Conservation (phyloP, 1,140 invertebrate species). For the Colletes latitarsis region DNA sequence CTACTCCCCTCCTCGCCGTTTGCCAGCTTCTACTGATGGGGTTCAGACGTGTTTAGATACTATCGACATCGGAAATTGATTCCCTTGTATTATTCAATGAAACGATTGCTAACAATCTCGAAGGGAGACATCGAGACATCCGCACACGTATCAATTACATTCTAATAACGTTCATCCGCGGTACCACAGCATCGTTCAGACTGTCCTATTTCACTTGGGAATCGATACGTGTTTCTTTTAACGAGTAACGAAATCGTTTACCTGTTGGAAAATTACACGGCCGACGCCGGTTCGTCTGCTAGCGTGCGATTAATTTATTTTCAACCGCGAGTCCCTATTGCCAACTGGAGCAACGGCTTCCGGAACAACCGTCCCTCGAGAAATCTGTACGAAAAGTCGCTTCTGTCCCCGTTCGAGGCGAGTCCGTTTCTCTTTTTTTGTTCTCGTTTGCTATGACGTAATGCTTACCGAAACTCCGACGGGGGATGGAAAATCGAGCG, state of each 20-base stretch:
- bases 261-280: slow-evolving; percentile 50
- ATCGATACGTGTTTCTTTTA: too few relatives aligned
- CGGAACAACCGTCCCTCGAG: slow-evolving; percentile 27
- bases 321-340: slow-evolving; percentile 27
- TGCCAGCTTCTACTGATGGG: too few relatives aligned
- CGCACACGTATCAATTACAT: too few relatives aligned
- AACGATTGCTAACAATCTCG: too few relatives aligned
- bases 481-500: background rate
- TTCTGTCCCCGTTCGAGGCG: background rate
- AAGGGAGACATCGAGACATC: too few relatives aligned
- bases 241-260: background rate
- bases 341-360: background rate
- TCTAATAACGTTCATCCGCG: too few relatives aligned
- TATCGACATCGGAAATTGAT: background rate
- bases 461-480: background rate
- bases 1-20: background rate
- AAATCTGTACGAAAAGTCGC: slow-evolving; percentile 50
- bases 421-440: background rate
- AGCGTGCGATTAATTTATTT: slow-evolving; percentile 66
- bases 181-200: too few relatives aligned
- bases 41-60: too few relatives aligned
- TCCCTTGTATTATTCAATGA: background rate
- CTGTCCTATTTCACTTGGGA: background rate
- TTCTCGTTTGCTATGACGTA: background rate
- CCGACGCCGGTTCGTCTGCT: slow-evolving; percentile 13